These are phyloP conservation scores for Setophaga petechia DNA, from an alignment of 2,113 vertebrate species.

Conservation along the genomic window DNA sequence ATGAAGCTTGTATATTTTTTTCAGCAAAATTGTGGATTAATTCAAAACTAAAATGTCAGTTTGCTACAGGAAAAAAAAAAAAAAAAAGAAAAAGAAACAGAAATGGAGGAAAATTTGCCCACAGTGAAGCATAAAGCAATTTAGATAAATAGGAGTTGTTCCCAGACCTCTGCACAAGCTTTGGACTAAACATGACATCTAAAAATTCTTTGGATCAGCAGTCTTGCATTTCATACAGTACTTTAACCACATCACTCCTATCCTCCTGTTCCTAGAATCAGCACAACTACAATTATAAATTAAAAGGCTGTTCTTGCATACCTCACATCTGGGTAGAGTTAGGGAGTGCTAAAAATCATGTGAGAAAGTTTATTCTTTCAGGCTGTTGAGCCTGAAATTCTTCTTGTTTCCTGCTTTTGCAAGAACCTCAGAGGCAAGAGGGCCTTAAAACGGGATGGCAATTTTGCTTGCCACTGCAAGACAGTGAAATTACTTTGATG, in stretches of 20 bases:
- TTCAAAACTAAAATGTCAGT: neutral
- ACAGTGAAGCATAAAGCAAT: neutral
- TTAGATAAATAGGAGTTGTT: neutral
- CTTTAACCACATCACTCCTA: neutral
- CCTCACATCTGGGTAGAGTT: slow-evolving; percentile 10
- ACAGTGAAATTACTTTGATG: neutral
- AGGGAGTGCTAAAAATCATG: neutral
- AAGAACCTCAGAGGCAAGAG: neutral
- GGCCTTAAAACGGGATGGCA: neutral
- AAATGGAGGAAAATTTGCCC: neutral
- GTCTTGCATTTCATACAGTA: neutral
- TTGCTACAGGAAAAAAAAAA: neutral
- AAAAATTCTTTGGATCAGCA: slow-evolving; percentile 7
- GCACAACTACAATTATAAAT: neutral
- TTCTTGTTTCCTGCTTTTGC: neutral
- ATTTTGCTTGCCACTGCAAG: neutral
- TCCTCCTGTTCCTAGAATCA: neutral
- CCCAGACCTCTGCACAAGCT: neutral
- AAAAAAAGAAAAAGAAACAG: neutral
- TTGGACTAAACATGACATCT: slow-evolving; percentile 4
- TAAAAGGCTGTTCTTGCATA: slow-evolving; percentile 6
- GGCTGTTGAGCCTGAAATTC: neutral
- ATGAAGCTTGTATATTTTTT: neutral
- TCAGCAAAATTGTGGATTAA: neutral
- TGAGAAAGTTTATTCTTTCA: neutral